Conservation (phyloP, 2,113 vertebrate species). For the Bostrychus sinensis region DNA sequence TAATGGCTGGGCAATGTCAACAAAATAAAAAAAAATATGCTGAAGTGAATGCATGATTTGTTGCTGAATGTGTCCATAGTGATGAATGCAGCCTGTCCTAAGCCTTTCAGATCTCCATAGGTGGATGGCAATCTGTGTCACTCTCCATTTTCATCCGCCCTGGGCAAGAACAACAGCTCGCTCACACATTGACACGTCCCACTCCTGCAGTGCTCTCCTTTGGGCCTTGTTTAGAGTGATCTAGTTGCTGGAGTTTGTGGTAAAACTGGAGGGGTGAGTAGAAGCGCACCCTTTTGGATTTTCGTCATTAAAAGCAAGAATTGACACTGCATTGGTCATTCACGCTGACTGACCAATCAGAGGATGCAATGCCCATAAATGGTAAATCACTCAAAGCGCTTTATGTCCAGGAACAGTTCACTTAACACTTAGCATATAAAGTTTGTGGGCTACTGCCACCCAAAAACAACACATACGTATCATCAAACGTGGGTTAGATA, state of each 20-base stretch:
- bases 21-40: neutral
- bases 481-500: too few species aligned
- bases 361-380: too few species aligned
- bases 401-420: too few species aligned
- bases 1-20: neutral
- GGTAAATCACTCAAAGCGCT: too few species aligned
- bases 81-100: neutral
- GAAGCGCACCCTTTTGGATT: too few species aligned
- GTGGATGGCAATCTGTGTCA: neutral
- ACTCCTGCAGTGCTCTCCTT: neutral
- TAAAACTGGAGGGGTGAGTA: too few species aligned
- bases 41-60: neutral
- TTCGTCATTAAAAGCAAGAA: too few species aligned
- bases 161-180: neutral
- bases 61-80: neutral
- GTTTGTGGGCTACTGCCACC: too few species aligned
- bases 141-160: neutral
- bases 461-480: too few species aligned
- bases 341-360: neutral
- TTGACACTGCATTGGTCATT: too few species aligned
- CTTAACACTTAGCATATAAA: too few species aligned
- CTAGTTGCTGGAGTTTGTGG: neutral
- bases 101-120: neutral
- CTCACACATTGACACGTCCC: neutral
- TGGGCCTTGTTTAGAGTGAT: neutral